Evolutionary conservation across 1,140 invertebrate species (phyloP), one percentile per base, ranked within the genome.

Genomic region (Thaumetopoea pityocampa): DNA sequence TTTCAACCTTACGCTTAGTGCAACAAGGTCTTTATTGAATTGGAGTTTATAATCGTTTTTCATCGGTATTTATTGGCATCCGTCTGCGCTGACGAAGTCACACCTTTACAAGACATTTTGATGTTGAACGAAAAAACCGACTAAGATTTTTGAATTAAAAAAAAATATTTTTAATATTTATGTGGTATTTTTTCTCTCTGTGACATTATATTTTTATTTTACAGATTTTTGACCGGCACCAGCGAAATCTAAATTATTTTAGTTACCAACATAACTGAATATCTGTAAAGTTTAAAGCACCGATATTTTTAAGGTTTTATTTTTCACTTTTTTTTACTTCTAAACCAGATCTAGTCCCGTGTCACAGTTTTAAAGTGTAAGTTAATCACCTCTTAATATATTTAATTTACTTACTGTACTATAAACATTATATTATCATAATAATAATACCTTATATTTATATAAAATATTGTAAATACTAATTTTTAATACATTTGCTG

Each of bases 341-440:
- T 62, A 68, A 77, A 78, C 57, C 60, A 56, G 67, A 66, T 82
- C 78, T 82, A 82, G 78, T 82, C 78, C 72, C 58, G 35, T 52
- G 64, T 79, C 73, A 79, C 78, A 79, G 72, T 81, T 81, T 78
- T 79, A 79, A 82, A 55, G 24, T 30, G 27, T 78, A 77, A 77
- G 72, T 76, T 73, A 74, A 59, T 58, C 26, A 26, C 42, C 58
- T 54, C 38, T 10, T 20, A 28, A n/a, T 14, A 28, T 28, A 28
- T 28, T 17, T 19, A n/a, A n/a, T n/a, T n/a, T n/a, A n/a, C n/a
- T 41, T 23, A 20, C 14, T 32, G n/a, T 41, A 41, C 37, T 38
- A 28, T 28, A 38, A 28, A 28, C 20, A 20, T 29, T 38, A 10
- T 28, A 2, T 14, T 32, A 2, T 32, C 10, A 30, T 40, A n/a